phyloP scores from a whole-genome alignment of 2,113 vertebrate species.

The Columba livia region DNA sequence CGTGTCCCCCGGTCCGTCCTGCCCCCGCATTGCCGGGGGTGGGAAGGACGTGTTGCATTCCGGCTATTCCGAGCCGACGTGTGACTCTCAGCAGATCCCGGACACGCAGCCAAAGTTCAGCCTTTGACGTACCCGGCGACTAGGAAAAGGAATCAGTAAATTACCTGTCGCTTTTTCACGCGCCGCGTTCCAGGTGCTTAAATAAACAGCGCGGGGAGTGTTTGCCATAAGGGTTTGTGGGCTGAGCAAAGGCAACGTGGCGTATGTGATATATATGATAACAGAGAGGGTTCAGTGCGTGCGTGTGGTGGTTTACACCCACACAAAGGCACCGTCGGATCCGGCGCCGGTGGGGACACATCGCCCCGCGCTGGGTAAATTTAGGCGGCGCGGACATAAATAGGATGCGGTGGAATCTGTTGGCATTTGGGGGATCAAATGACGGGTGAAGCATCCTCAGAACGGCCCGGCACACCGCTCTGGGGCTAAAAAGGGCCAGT shows the following conservation, averaged over 20 bases:
- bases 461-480: background rate
- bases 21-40: background rate
- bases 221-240: background rate
- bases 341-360: background rate
- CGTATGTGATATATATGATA: background rate
- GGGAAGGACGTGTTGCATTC: background rate
- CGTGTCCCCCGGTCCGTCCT: background rate
- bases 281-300: background rate
- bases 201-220: background rate
- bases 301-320: background rate
- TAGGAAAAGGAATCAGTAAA: background rate
- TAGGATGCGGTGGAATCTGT: background rate
- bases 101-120: background rate
- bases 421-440: slow-evolving; percentile 29
- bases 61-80: slow-evolving; percentile 48
- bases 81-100: slow-evolving; percentile 51
- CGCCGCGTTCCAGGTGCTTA: background rate
- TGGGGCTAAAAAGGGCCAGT: background rate
- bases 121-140: background rate
- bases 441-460: slow-evolving; percentile 16
- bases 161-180: background rate
- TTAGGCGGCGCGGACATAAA: background rate
- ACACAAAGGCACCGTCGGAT: slow-evolving; percentile 40
- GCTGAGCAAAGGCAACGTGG: background rate
- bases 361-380: background rate